Conservation (phyloP, 2,888 invertebrate genomes). For the Allophyes oxyacanthae region DNA sequence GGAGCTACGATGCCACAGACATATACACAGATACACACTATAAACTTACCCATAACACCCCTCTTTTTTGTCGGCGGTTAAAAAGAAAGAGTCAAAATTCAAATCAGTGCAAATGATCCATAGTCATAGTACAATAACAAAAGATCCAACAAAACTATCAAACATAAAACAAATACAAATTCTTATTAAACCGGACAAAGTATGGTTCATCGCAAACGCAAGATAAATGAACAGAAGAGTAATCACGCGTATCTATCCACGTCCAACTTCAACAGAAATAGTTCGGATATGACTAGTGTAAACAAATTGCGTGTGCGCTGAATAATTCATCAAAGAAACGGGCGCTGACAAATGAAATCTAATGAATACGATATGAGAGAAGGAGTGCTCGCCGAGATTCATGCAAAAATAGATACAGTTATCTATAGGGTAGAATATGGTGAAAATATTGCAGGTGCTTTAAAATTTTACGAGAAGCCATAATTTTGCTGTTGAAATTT, state of each 20-base stretch:
- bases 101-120: not conserved
- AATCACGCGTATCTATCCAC: slow-evolving; percentile 66
- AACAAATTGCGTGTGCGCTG: slow-evolving; percentile 81
- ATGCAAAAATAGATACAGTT: slow-evolving; percentile 61
- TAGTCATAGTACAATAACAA: slow-evolving; percentile 1
- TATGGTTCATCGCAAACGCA: slow-evolving; percentile 36
- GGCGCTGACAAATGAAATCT: slow-evolving; percentile 86
- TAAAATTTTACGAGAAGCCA: slow-evolving; percentile 43
- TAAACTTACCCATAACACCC: no score
- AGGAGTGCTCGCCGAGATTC: slow-evolving; percentile 70
- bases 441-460: slow-evolving; percentile 53
- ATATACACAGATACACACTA: no score
- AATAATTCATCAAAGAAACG: slow-evolving; percentile 86
- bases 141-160: slow-evolving; percentile 18
- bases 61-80: no score
- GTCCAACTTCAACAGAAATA: slow-evolving; percentile 69
- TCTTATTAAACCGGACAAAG: slow-evolving; percentile 38
- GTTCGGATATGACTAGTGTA: slow-evolving; percentile 72
- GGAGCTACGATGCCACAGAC: no score
- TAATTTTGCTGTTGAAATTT: slow-evolving; percentile 31
- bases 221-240: slow-evolving; percentile 60
- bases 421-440: slow-evolving; percentile 36
- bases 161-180: slow-evolving; percentile 27
- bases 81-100: no score
- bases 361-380: slow-evolving; percentile 86